Base-by-base conservation (phyloP, 2,113 vertebrate species). In the Odobenus rosmarus region DNA sequence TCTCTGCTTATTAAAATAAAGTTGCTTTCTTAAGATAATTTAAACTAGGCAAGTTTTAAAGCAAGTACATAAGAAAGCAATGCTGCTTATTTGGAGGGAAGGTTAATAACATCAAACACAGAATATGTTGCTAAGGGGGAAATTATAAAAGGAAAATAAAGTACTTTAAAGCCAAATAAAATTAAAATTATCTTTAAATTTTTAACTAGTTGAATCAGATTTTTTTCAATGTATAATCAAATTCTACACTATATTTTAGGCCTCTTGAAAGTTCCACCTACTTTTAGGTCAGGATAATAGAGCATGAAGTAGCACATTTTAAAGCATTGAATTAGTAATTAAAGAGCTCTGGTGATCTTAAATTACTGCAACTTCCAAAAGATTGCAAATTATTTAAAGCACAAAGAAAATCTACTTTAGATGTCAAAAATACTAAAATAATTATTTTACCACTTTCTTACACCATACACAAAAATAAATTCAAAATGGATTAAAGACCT, bases 161-260 rank as follows among this genome's bases (percentile, higher is more conserved):
- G 36, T 19, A 19, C 42, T 82, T 88, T 72, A 93, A 92, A 95
- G 31, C 80, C 53, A 92, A 93, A 93, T 67, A 91, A 64, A 96
- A 85, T 62, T 64, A 23, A 93, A 96, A 83, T 74, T 86, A 61
- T 10, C 11, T 26, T 83, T 61, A 93, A 69, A 74, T 84, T 96
- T 85, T 91, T 33, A 74, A 67, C 39, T 71, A 89, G 59, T 51
- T 88, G 39, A 92, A 87, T 89, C 49, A 61, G 31, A 77, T 39
- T 77, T 67, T 92, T 86, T 39, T 61, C 28, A 89, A 7, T 7
- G 21, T 76, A 84, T 80, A 93, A 90, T 76, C 61, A 93, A 84
- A 94, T 36, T 57, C 49, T 59, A 49, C 42, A 64, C 31, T 76
- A 61, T 39, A 84, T 23, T 79, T 95, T 76, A 77, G 61, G 28